These are phyloP conservation scores for Drosophila biarmipes DNA, from an alignment of 1,140 invertebrate species.

Conservation along the genomic window DNA sequence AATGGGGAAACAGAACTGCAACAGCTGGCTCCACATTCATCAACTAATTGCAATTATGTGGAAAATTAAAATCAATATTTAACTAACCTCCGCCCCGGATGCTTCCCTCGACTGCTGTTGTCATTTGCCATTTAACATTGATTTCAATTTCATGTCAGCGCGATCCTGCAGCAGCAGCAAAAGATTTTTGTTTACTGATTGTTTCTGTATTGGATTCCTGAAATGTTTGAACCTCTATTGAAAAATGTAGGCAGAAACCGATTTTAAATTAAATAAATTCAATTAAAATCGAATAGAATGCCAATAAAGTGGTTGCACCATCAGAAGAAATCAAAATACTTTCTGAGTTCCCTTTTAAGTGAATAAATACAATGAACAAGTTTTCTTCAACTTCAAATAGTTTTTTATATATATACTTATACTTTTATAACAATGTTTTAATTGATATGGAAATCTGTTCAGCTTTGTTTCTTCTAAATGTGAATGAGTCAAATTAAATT, in stretches of 20 bases:
- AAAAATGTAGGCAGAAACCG: background rate
- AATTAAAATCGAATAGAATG: background rate
- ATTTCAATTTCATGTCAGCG: constrained; percentile 51
- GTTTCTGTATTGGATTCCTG: constrained; percentile 11
- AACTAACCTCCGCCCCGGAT: constrained; percentile 39
- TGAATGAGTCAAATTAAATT: background rate
- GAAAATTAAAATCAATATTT: constrained; percentile 76
- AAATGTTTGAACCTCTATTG: constrained; percentile 8
- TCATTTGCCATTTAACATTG: constrained; percentile 57
- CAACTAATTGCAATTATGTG: constrained; percentile 78
- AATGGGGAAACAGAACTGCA: constrained; percentile 40
- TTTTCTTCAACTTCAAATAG: background rate
- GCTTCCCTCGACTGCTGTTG: constrained; percentile 15
- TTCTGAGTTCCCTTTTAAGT: background rate
- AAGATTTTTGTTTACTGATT: constrained; percentile 23
- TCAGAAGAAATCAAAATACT: background rate
- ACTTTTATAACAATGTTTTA: background rate
- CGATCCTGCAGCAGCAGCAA: constrained; percentile 19
- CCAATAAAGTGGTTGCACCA: background rate
- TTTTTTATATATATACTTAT: background rate
- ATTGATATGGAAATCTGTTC: no score
- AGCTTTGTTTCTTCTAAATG: background rate
- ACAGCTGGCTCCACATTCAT: constrained; percentile 57
- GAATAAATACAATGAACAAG: background rate
- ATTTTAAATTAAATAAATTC: background rate